These are phyloP conservation scores for Leptinotarsa texana DNA, from an alignment of 1,140 invertebrate species.

Conservation along the genomic window DNA sequence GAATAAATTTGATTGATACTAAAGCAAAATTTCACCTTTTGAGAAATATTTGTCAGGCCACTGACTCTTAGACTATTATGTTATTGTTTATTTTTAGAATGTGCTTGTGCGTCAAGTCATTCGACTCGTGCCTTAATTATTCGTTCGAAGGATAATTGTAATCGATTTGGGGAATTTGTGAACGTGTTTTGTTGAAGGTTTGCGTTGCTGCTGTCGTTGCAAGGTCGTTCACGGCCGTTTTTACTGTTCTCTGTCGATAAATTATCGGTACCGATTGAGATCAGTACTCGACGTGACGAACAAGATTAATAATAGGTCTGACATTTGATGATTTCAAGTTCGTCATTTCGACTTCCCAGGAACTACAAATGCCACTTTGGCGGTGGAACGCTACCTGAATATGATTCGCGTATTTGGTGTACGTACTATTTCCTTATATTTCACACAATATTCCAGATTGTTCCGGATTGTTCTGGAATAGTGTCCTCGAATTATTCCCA, in stretches of 20 bases:
- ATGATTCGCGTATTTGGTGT: too few species aligned
- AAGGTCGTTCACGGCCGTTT: neutral
- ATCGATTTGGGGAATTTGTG: constrained; percentile 7
- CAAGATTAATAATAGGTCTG: neutral
- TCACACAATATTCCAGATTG: too few species aligned
- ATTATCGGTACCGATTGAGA: neutral
- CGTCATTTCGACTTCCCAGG: neutral
- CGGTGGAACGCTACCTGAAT: too few species aligned
- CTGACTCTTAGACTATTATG: neutral
- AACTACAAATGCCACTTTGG: too few species aligned
- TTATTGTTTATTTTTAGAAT: constrained; percentile 7
- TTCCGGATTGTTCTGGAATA: too few species aligned
- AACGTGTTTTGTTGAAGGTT: neutral
- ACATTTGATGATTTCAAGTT: constrained; percentile 3
- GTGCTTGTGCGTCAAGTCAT: neutral
- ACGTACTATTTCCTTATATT: too few species aligned
- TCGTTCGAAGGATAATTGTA: constrained; percentile 16
- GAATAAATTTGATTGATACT: too few species aligned
- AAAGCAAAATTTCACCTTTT: too few species aligned
- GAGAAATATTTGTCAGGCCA: too few species aligned
- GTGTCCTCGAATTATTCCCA: too few species aligned
- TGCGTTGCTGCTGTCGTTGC: neutral
- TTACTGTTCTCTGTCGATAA: neutral
- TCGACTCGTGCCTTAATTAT: constrained; percentile 15
- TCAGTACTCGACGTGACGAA: neutral